phyloP scores from a whole-genome alignment of 2,888 invertebrate species.

The Pycnomerus fuliginosus region DNA sequence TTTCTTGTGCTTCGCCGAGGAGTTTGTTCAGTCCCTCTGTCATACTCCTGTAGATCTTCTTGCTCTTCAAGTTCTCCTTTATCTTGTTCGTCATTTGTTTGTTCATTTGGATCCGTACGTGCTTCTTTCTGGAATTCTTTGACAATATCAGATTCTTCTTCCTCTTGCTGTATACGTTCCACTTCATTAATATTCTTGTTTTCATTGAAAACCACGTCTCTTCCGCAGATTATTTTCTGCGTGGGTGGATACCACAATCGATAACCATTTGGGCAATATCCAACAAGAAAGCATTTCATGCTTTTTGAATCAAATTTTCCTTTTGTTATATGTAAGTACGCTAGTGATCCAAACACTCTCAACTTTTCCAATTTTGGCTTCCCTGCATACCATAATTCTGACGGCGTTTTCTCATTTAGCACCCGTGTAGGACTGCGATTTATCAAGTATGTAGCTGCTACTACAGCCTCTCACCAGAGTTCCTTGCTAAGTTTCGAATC shows the following conservation, averaged over 20 bases:
- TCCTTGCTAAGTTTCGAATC: slow-evolving; percentile 31
- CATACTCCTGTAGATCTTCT: background rate
- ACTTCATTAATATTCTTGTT: background rate
- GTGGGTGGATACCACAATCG: slow-evolving; percentile 26
- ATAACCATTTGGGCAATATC: slow-evolving; percentile 25
- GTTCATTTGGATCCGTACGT: background rate
- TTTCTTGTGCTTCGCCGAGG: slow-evolving; percentile 2
- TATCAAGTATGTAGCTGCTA: slow-evolving; percentile 32
- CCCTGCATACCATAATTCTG: too few relatives aligned
- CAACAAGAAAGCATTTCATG: slow-evolving; percentile 9
- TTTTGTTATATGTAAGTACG: slow-evolving; percentile 10
- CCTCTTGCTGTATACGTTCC: background rate
- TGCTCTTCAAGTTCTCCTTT: background rate
- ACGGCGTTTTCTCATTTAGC: slow-evolving; percentile 41
- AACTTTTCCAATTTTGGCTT: slow-evolving; percentile 38
- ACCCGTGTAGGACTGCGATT: slow-evolving; percentile 42
- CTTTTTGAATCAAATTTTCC: slow-evolving; percentile 14
- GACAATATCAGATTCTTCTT: background rate
- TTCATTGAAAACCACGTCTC: slow-evolving; percentile 32
- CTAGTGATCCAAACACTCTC: slow-evolving; percentile 36
- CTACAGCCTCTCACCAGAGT: slow-evolving; percentile 27
- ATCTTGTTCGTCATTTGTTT: background rate
- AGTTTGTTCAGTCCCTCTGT: background rate
- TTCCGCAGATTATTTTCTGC: slow-evolving; percentile 22
- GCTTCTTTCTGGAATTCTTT: background rate